Conservation (phyloP, 2,888 invertebrate genomes). For the Neoascia interrupta region DNA sequence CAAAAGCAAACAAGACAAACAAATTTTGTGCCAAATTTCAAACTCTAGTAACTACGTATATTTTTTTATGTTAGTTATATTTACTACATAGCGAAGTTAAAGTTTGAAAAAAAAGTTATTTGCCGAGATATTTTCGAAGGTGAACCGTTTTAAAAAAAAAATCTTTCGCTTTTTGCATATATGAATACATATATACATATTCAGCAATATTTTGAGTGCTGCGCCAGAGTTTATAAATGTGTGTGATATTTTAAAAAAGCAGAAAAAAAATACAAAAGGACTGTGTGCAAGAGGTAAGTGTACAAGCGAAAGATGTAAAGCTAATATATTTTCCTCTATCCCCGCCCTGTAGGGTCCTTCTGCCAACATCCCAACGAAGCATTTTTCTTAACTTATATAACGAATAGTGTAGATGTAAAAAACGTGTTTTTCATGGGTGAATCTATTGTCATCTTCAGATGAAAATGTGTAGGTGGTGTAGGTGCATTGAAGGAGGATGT, state of each 20-base stretch:
- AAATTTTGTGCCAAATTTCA: slow-evolving; percentile 64
- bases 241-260: slow-evolving; percentile 55
- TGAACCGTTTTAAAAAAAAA: slow-evolving; percentile 23
- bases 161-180: slow-evolving; percentile 35
- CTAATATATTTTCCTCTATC: slow-evolving; percentile 48
- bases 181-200: slow-evolving; percentile 37
- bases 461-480: slow-evolving; percentile 40
- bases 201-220: slow-evolving; percentile 62
- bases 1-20: slow-evolving; percentile 8
- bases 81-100: slow-evolving; percentile 1
- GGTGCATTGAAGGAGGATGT: slow-evolving; percentile 36
- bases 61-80: slow-evolving; percentile 35
- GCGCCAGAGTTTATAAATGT: slow-evolving; percentile 60
- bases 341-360: slow-evolving; percentile 1
- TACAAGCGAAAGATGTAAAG: slow-evolving; percentile 44
- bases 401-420: slow-evolving; percentile 18
- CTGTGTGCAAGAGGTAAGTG: slow-evolving; percentile 61
- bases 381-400: slow-evolving; percentile 60
- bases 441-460: slow-evolving; percentile 61
- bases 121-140: slow-evolving; percentile 45
- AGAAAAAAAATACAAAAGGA: slow-evolving; percentile 47
- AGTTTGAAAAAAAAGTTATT: slow-evolving; percentile 28
- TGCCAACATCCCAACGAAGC: slow-evolving; percentile 20
- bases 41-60: slow-evolving; percentile 39
- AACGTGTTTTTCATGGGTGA: slow-evolving; percentile 28